These are phyloP conservation scores for Verasper variegatus DNA, from an alignment of 2,113 vertebrate species.

Conservation along the genomic window DNA sequence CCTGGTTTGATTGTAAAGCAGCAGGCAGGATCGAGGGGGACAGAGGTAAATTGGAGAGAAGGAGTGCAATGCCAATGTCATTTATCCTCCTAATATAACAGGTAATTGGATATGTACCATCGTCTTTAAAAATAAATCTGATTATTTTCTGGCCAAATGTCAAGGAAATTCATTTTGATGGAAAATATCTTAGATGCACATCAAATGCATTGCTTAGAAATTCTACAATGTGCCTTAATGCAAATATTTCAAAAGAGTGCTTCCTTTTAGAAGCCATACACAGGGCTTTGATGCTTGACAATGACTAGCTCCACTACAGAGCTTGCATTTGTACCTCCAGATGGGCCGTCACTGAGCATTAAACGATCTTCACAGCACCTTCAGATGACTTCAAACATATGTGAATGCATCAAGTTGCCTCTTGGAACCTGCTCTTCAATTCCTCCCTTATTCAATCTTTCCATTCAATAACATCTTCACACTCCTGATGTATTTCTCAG, in stretches of 20 bases:
- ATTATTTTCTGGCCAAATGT: slow-evolving; percentile 24
- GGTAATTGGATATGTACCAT: slow-evolving; percentile 20
- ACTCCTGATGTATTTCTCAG: slow-evolving; percentile 5
- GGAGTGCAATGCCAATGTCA: slow-evolving; percentile 17
- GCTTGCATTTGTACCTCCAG: slow-evolving; percentile 4
- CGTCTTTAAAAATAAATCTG: background rate
- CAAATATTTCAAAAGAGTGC: slow-evolving; percentile 10
- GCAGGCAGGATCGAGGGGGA: slow-evolving; percentile 22
- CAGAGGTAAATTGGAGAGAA: slow-evolving; percentile 5
- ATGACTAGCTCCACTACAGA: background rate
- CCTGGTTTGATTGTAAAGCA: slow-evolving; percentile 65
- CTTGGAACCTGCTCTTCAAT: slow-evolving; percentile 16
- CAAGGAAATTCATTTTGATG: slow-evolving; percentile 3
- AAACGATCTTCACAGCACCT: slow-evolving; percentile 15
- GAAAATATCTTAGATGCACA: background rate
- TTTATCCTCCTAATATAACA: slow-evolving; percentile 29
- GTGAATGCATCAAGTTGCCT: slow-evolving; percentile 14
- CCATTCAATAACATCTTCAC: background rate
- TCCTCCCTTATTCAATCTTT: slow-evolving; percentile 3
- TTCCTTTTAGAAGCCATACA: background rate
- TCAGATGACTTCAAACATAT: slow-evolving; percentile 23
- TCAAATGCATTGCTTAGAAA: slow-evolving; percentile 12
- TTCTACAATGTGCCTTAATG: background rate
- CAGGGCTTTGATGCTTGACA: slow-evolving; percentile 32
- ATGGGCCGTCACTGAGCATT: slow-evolving; percentile 10